A percentile compares a stretch with the other conserved stretches of the same genome.
phyloP scores from a whole-genome alignment of 2,888 invertebrate species.

The Halictus ligatus region DNA sequence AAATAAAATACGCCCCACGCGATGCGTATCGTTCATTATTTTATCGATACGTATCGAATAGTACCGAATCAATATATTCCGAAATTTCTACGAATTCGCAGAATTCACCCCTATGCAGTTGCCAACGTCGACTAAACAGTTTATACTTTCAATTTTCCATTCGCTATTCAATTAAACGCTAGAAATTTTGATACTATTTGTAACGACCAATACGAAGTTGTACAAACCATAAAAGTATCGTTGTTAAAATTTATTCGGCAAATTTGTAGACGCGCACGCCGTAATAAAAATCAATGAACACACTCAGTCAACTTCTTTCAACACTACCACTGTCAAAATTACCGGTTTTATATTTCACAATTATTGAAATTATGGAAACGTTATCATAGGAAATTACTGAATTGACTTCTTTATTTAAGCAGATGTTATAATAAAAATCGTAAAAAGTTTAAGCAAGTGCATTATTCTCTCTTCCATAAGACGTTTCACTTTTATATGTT shows the following conservation, averaged over 20 bases:
- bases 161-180: background rate
- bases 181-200: background rate
- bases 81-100: background rate
- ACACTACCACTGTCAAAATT: no score
- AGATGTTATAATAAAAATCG: no score
- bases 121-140: background rate
- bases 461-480: no score
- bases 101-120: background rate
- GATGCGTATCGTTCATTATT: conserved; percentile 12
- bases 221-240: background rate
- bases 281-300: background rate
- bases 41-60: conserved; percentile 19
- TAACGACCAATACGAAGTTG: background rate
- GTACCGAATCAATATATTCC: conserved; percentile 17
- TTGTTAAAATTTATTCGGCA: background rate
- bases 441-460: no score
- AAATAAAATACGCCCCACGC: conserved; percentile 21
- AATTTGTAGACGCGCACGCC: no score
- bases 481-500: no score
- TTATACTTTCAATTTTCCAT: background rate
- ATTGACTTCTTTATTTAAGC: no score
- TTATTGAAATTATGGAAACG: no score
- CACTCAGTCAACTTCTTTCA: no score
- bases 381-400: no score
- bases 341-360: no score